Base-by-base conservation (phyloP, 2,888 invertebrate species). In the Eucera pruinosa region DNA sequence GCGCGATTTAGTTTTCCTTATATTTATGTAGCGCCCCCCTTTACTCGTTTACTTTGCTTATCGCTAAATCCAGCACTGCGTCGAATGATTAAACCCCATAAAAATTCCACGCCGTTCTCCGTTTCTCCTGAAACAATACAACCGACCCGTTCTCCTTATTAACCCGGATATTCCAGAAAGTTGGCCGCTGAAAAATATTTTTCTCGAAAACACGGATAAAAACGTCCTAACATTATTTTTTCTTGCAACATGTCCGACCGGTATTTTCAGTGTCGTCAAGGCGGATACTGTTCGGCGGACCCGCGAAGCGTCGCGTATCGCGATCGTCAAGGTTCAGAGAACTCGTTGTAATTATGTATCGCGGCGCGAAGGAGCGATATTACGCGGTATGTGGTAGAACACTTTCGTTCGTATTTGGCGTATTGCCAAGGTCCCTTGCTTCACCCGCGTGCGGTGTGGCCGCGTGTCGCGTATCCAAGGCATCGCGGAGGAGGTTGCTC, bases 381-480 rank as follows among this genome's bases (percentile, higher is more conserved):
- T 84, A 86, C 82, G 82, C 81, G 58, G 79, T 62, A 64, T 54
- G 86, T 87, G 85, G 85, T 88, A 85, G 86, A 87, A 86, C 85
- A 86, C 87, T 88, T 89, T 89, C 86, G 82, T 86, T 86, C 84
- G 86, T 86, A 83, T 86, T 89, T 90, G 90, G 90, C 84, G 74
- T 84, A 86, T 83, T 83, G 89, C 90, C 90, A 90, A 90, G 89
- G 89, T 88, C 86, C 83, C 85, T 88, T 88, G 85, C 86, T 81
- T 83, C 85, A 88, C 64, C 78, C 80, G 81, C 57, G 74, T 76
- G 74, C 58, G 74, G 43, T 74, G 81, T n/a, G n/a, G n/a, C n/a
- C n/a, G n/a, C n/a, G n/a, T n/a, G n/a, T n/a, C n/a, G n/a, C n/a
- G n/a, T n/a, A n/a, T n/a, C n/a, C n/a, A n/a, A n/a, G n/a, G n/a